A percentile compares a stretch with the other conserved stretches of the same genome.
Evolutionary conservation across 53 echinoderm and acorn worm genomes (phyloP).

Genomic region (Paelopatides confundens): DNA sequence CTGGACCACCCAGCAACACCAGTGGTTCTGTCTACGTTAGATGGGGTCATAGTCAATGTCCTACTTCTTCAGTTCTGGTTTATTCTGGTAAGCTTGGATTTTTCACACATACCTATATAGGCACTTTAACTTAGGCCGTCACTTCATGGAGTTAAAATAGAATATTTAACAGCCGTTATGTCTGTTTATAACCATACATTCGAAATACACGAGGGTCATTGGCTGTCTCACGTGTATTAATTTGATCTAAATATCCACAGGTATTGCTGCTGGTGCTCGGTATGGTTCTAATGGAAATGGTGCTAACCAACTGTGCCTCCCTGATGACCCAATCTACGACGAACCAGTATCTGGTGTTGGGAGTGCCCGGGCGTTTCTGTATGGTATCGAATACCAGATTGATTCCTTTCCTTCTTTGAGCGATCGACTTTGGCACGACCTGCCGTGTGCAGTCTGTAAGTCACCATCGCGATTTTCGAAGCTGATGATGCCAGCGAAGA

Average conservation of each 20-base stretch:
- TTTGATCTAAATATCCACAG: background rate
- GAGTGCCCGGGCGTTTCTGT: background rate
- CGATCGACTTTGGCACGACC: background rate
- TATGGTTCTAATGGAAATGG: conserved; percentile 19
- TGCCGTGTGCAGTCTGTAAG: conserved; percentile 51
- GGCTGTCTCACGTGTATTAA: no score
- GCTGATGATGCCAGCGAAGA: conserved; percentile 39
- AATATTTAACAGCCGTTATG: no score
- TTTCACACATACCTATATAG: background rate
- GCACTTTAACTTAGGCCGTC: no score
- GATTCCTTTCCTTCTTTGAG: background rate
- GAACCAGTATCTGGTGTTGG: conserved; percentile 11
- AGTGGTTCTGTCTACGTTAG: conserved; percentile 3
- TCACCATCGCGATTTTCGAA: conserved; percentile 16
- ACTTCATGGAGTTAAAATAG: no score
- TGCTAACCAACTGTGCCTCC: conserved; percentile 50
- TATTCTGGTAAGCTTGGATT: background rate
- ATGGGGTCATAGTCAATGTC: conserved; percentile 6
- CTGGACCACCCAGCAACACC: background rate
- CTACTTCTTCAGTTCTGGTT: background rate
- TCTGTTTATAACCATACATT: no score
- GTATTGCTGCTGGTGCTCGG: conserved; percentile 33
- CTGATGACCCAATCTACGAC: conserved; percentile 39
- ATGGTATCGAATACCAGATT: conserved; percentile 13
- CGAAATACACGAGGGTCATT: no score